phyloP scores from a whole-genome alignment of 1,140 invertebrate species.

The Harpegnathos saltator region DNA sequence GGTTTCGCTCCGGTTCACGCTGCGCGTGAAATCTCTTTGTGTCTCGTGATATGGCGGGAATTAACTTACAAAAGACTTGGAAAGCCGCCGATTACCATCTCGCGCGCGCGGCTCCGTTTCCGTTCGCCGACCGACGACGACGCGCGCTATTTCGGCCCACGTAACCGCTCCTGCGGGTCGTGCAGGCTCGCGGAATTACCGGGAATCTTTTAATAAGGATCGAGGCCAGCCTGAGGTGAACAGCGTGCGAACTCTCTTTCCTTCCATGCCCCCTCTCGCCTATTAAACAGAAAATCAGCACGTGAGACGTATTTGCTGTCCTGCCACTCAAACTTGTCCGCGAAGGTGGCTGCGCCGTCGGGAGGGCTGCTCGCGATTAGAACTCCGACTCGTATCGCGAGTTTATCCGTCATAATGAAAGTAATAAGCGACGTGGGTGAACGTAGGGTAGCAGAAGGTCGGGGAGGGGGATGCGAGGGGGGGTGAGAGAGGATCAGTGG shows the following conservation, averaged over 20 bases:
- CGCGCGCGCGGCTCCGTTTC: too few species aligned
- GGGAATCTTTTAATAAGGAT: too few species aligned
- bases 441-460: conserved; percentile 5
- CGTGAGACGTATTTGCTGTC: conserved; percentile 1
- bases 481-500: conserved; percentile 37
- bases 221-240: too few species aligned
- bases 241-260: too few species aligned
- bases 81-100: background rate
- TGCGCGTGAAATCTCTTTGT: background rate
- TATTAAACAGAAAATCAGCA: too few species aligned
- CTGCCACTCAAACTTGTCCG: background rate
- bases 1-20: background rate
- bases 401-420: conserved; percentile 18
- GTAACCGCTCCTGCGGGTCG: too few species aligned
- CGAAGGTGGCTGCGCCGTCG: background rate
- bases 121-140: too few species aligned
- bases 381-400: background rate
- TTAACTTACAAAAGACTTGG: background rate
- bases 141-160: too few species aligned
- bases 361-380: background rate
- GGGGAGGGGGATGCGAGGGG: conserved; percentile 8
- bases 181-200: too few species aligned
- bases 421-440: conserved; percentile 21
- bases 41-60: background rate
- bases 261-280: too few species aligned